Evolutionary conservation across 1,140 invertebrate species (phyloP).

Genomic region (Dreissena polymorpha): DNA sequence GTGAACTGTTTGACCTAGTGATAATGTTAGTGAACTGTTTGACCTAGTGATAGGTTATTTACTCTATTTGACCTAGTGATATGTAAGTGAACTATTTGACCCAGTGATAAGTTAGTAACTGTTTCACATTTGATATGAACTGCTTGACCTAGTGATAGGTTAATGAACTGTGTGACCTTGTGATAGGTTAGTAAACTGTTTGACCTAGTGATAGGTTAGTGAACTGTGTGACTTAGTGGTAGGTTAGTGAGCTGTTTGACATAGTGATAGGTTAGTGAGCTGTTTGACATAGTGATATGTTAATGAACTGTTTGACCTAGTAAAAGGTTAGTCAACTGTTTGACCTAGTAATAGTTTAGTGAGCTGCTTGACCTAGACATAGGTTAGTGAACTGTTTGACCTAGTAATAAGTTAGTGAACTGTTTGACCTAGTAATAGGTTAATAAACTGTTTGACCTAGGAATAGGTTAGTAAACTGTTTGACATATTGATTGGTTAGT

Average conservation of each 20-base stretch:
- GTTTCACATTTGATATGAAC: conserved; percentile 89
- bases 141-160: conserved; percentile 95
- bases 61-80: conserved; percentile 91
- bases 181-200: conserved; percentile 83
- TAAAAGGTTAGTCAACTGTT: conserved; percentile 83
- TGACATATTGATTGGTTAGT: conserved; percentile 91
- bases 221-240: no score
- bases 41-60: conserved; percentile 68
- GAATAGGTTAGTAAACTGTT: conserved; percentile 83
- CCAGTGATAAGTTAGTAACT: conserved; percentile 88
- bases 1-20: no score
- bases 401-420: conserved; percentile 75
- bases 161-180: no score
- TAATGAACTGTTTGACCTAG: conserved; percentile 50
- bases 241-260: conserved; percentile 87
- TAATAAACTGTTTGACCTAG: no score
- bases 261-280: conserved; percentile 87
- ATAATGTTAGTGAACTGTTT: conserved; percentile 67
- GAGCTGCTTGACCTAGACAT: conserved; percentile 93
- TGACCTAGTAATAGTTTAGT: conserved; percentile 91
- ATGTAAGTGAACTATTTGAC: conserved; percentile 86
- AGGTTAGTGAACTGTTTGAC: conserved; percentile 79
- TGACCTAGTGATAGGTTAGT: conserved; percentile 91
- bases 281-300: conserved; percentile 57
- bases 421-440: conserved; percentile 95